These are phyloP conservation scores for Phoebastria nigripes DNA, from an alignment of 2,797 vertebrate genomes.

Conservation along the genomic window DNA sequence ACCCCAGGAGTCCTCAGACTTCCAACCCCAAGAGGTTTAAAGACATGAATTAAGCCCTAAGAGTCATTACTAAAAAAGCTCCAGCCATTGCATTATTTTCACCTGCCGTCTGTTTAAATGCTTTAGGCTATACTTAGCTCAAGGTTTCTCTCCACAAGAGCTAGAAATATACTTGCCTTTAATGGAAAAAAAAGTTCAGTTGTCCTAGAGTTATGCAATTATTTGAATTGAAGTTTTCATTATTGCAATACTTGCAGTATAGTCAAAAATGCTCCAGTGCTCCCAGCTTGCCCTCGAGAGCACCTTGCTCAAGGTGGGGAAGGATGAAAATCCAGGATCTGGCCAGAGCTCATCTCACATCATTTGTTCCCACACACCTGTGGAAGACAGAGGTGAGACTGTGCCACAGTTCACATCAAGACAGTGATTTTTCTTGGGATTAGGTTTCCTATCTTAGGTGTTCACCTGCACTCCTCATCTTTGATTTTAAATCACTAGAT, in stretches of 20 bases:
- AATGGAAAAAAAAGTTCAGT: not conserved
- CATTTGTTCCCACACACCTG: not conserved
- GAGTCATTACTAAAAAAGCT: conserved; percentile 50
- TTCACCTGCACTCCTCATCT: not conserved
- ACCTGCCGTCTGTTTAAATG: conserved; percentile 40
- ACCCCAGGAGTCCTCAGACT: conserved; percentile 35
- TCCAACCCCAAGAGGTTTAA: conserved; percentile 15
- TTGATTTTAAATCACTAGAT: not conserved
- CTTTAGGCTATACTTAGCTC: conserved; percentile 56
- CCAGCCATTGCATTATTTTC: conserved; percentile 45
- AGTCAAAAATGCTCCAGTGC: not conserved
- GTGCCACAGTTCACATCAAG: not conserved
- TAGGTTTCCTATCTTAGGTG: not conserved
- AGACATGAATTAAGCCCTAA: conserved; percentile 38
- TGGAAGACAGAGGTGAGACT: not conserved
- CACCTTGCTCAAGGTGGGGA: not conserved
- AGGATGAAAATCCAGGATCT: not conserved
- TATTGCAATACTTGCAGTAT: not conserved
- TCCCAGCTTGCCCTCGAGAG: not conserved
- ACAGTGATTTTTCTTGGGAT: not conserved
- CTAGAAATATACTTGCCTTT: conserved; percentile 21
- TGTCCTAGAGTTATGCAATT: conserved; percentile 33
- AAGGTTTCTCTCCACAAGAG: conserved; percentile 36
- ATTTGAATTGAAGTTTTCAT: conserved; percentile 36
- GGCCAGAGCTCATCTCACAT: not conserved